Evolutionary conservation across 2,888 invertebrate genomes (phyloP), one percentile per base, ranked within the genome.

Genomic region (Baronia brevicornis): DNA sequence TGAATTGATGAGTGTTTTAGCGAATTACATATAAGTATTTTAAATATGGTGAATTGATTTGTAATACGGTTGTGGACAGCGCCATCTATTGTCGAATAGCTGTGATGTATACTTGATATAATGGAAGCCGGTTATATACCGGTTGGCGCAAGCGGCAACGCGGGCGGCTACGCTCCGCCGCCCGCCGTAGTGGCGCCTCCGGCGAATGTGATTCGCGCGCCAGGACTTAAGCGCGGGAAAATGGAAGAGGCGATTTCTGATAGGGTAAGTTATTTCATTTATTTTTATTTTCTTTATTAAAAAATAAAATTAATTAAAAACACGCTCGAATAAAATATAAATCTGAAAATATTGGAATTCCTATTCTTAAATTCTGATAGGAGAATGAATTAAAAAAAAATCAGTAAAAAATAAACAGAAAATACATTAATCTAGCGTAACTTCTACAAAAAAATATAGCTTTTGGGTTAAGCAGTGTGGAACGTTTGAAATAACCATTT

Each of bases 141-240:
- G 69, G 79, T 64, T 38, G 57, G 54, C 27, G 48, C 50, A 29
- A 60, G 50, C 34, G 51, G 50, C 38, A 54, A 43, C 32, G 60
- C 47, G 24, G 65, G 60, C 17, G 54, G 54, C 15, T 48, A 43
- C 33, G 54, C 56, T 46, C 61, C 65, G 51, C 62, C 66, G 42
- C 46, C 54, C 38, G 43, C 65, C 48, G 63, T 73, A 31, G 60
- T 71, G 71, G 75, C 87, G 70, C 77, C 85, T 60, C 82, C 84
- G 41, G 85, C 84, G 53, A 90, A 91, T 60, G 88, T 93, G 26
- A 86, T 93, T 41, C 87, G 93, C 44, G 92, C 92, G 52, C 93
- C 93, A 12, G 90, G 89, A 17, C 75, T 93, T 51, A 93, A 93
- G 60, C 87, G 93, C 60, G 93, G 93, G 46, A 92, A 91, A 68